These are phyloP conservation scores for Matsumurasca onukii DNA, from an alignment of 1,140 invertebrate species.

Conservation along the genomic window DNA sequence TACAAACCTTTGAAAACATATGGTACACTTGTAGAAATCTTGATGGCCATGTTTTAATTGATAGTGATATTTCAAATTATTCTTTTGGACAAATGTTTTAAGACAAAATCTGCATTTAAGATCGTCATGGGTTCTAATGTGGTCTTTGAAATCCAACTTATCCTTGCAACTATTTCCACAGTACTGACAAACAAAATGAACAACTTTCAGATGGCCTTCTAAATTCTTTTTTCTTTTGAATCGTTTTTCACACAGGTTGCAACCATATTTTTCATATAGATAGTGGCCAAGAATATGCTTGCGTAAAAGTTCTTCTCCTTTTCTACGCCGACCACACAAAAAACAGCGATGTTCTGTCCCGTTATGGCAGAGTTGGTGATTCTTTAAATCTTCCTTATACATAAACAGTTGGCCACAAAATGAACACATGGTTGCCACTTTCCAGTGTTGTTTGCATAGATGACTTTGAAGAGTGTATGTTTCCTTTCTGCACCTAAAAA, in stretches of 20 bases:
- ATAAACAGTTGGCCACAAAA: conserved; percentile 23
- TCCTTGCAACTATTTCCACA: conserved; percentile 5
- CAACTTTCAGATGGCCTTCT: background rate
- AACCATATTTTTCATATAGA: background rate
- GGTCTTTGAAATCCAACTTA: background rate
- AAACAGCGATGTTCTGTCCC: background rate
- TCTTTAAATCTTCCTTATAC: background rate
- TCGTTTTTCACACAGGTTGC: conserved; percentile 20
- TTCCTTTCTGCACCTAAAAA: conserved; percentile 10
- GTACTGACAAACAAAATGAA: conserved; percentile 18
- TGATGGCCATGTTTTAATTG: conserved; percentile 15
- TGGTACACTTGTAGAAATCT: conserved; percentile 15
- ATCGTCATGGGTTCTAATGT: background rate
- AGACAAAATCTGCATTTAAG: background rate
- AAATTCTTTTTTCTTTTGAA: conserved; percentile 16
- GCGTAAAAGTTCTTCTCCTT: background rate
- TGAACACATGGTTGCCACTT: background rate
- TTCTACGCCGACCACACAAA: background rate
- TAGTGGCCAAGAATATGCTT: background rate
- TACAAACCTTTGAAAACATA: conserved; percentile 15
- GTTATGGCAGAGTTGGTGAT: background rate
- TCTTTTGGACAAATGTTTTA: conserved; percentile 9
- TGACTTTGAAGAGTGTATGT: conserved; percentile 12
- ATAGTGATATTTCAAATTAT: conserved; percentile 11
- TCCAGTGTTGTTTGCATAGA: conserved; percentile 18